Percentiles rank a stretch among this genome's conserved stretches.
phyloP scores from a whole-genome alignment of 1,140 invertebrate genomes.

The Pygmarrhopalites habei region DNA sequence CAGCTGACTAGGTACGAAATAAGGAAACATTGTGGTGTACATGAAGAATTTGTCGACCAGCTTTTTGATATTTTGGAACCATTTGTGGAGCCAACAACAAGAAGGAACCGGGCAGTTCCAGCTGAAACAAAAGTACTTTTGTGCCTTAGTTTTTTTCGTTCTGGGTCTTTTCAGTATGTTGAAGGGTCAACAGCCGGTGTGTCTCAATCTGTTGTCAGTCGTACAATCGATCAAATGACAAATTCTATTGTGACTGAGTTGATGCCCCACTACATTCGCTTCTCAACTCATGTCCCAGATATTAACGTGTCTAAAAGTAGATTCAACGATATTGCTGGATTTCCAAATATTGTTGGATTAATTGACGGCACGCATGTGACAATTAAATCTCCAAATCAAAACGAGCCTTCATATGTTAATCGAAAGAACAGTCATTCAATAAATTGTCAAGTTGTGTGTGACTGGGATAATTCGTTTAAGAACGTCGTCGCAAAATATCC shows the following conservation, averaged over 20 bases:
- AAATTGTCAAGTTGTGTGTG: too few species aligned
- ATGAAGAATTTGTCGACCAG: background rate
- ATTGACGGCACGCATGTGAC: conserved; percentile 41
- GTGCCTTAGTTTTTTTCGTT: conserved; percentile 12
- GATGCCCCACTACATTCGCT: background rate
- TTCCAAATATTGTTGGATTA: conserved; percentile 32
- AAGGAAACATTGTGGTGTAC: conserved; percentile 8
- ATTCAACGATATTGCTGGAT: conserved; percentile 2
- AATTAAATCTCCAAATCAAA: conserved; percentile 33
- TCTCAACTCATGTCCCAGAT: background rate
- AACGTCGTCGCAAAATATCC: too few species aligned
- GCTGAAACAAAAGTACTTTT: conserved; percentile 18
- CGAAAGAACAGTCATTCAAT: conserved; percentile 26
- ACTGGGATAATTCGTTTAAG: too few species aligned
- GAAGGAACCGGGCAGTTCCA: background rate
- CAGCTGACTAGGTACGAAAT: conserved; percentile 2
- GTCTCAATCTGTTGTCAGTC: conserved; percentile 6
- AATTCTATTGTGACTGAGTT: background rate
- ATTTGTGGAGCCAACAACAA: conserved; percentile 1
- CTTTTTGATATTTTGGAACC: conserved; percentile 11
- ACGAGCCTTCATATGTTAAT: conserved; percentile 5
- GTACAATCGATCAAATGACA: conserved; percentile 2
- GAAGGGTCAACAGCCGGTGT: conserved; percentile 10
- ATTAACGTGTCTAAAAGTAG: background rate
- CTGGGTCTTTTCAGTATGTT: conserved; percentile 23